Conservation (phyloP, 1,140 invertebrate genomes). For the Zaprionus tsacasi region DNA sequence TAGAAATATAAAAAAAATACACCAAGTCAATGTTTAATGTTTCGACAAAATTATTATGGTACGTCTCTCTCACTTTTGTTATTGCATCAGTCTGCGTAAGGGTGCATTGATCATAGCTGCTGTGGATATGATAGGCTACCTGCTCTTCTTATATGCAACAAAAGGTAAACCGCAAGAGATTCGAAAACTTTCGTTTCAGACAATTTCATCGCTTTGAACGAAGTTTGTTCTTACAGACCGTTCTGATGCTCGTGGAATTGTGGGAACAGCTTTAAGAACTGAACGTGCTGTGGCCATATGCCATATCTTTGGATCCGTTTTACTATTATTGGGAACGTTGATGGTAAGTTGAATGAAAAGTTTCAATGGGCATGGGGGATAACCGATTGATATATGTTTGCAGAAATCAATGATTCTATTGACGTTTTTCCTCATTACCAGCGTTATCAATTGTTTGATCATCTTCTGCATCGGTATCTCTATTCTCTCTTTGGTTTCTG, state of each 20-base stretch:
- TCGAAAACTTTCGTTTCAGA: neutral
- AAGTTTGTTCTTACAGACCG: neutral
- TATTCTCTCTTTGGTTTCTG: neutral
- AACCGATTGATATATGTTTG: neutral
- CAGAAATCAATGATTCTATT: constrained; percentile 55
- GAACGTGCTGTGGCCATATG: constrained; percentile 63
- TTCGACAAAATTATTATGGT: constrained; percentile 16
- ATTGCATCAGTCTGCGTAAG: constrained; percentile 41
- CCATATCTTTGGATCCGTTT: constrained; percentile 57
- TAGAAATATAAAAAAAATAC: constrained; percentile 9
- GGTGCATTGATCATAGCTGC: constrained; percentile 41
- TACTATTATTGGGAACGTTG: constrained; percentile 47
- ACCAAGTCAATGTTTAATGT: too few relatives aligned
- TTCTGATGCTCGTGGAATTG: neutral
- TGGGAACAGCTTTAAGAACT: neutral
- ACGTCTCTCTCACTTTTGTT: constrained; percentile 41
- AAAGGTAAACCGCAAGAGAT: constrained; percentile 11
- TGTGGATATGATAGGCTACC: constrained; percentile 33
- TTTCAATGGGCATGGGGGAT: neutral
- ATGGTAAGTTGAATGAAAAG: constrained; percentile 46
- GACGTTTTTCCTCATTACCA: constrained; percentile 62
- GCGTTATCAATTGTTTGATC: constrained; percentile 43
- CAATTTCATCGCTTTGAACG: too few relatives aligned
- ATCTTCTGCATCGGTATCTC: neutral
- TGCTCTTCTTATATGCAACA: neutral